Percentiles rank a stretch among this genome's conserved stretches.
phyloP scores from a whole-genome alignment of 37 sponge, comb jelly and placozoan species.

The Amphimedon queenslandica region DNA sequence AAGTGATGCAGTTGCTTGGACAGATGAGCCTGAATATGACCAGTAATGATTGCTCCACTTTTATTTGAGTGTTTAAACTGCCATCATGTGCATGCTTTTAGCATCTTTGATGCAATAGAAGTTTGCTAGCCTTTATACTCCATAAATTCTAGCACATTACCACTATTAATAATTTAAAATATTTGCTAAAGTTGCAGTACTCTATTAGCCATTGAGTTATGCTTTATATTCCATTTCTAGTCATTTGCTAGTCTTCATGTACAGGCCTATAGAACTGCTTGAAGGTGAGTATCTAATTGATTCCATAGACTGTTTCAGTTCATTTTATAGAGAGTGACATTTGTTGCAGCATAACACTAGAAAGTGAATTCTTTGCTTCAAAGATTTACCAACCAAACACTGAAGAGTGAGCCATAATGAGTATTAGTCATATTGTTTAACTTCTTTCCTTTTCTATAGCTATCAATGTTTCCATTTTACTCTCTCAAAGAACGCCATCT shows the following conservation, averaged over 20 bases:
- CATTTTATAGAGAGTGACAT: constrained; percentile 16
- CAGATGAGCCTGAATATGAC: constrained; percentile 50
- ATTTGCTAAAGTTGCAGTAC: no score
- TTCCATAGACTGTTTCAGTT: no score
- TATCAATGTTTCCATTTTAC: constrained; percentile 42
- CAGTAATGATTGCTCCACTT: no score
- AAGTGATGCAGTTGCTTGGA: constrained; percentile 47
- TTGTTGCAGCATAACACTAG: constrained; percentile 34
- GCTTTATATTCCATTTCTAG: no score
- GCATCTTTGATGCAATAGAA: no score
- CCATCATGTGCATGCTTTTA: no score
- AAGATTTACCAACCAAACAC: constrained; percentile 17
- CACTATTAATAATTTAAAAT: no score
- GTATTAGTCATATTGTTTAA: not conserved
- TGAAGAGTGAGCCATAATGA: not conserved
- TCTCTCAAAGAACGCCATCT: constrained; percentile 36
- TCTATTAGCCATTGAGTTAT: no score
- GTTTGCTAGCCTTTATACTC: no score
- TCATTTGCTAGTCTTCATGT: constrained; percentile 37
- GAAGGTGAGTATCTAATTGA: no score
- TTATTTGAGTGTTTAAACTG: no score
- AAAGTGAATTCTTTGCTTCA: constrained; percentile 27
- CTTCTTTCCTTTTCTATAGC: constrained; percentile 1
- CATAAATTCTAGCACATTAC: no score
- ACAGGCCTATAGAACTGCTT: constrained; percentile 25